Base-by-base conservation (phyloP, 2,888 invertebrate species). In the Himalopsyche japonica region DNA sequence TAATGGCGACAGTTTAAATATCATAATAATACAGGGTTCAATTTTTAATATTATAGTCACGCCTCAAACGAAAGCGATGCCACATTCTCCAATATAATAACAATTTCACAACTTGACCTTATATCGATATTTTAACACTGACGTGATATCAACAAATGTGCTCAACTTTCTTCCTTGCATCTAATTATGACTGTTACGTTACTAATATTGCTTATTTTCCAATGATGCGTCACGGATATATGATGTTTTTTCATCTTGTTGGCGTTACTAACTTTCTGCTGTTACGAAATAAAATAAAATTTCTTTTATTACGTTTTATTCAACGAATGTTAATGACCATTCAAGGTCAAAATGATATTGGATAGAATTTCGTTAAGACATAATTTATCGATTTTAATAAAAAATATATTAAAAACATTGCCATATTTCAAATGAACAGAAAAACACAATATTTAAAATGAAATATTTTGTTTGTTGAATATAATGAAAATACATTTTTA, bases 51-150 rank as follows among this genome's bases (percentile, higher is more conserved):
- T 10, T 24, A 12, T 20, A 12, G 82, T 82, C 82, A 82, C 82
- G 82, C 64, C 27, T 48, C 78, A 30, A 82, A 79, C n/a, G 82
- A 82, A 86, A 86, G 86, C 78, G 80, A 84, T 78, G 24, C 47
- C 18, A 79, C 77, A 57, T 84, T 70, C 81, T 81, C 43, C 79
- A 48, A 78, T 76, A 30, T 77, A 70, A 76, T 47, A 57, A 70
- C 24, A 64, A 79, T 84, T 82, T 84, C 82, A 57, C 84, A 57
- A 76, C 84, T 34, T 84, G 84, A 79, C 80, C 79, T 43, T 37
- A 79, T 43, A 79, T 79, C 76, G 49, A 48, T 79, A 30, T 79
- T 79, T 79, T 79, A 47, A 79, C 79, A 79, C 32, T 76, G 76
- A 34, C 37, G 32, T 18, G 76, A 76, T 76, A 76, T 76, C 76